Evolutionary conservation across 2,888 invertebrate genomes (phyloP).

Genomic region (Caenorhabditis afra): DNA sequence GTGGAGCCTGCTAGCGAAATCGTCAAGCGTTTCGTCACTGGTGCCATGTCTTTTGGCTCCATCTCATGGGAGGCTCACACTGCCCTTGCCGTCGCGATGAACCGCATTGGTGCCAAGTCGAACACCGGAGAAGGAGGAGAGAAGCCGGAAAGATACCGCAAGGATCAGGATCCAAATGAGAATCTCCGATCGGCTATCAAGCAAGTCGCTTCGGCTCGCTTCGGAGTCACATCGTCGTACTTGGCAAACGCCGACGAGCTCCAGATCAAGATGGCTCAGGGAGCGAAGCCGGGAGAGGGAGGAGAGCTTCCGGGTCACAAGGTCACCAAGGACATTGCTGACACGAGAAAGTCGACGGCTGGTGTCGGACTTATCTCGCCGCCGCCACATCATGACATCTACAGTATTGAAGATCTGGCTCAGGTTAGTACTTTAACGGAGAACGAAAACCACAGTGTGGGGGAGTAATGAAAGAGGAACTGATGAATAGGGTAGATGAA

Average conservation of each 20-base stretch:
- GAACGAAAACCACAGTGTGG: too few species aligned
- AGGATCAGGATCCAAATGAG: slow-evolving; percentile 87
- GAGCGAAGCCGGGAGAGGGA: slow-evolving; percentile 97
- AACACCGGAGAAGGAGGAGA: slow-evolving; percentile 98
- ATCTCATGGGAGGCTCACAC: slow-evolving; percentile 97
- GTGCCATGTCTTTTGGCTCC: slow-evolving; percentile 97
- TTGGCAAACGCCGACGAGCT: slow-evolving; percentile 97
- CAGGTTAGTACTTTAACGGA: slow-evolving; percentile 85
- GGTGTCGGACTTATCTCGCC: slow-evolving; percentile 98
- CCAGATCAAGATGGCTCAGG: slow-evolving; percentile 99
- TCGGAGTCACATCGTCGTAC: slow-evolving; percentile 97
- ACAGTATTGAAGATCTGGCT: slow-evolving; percentile 98
- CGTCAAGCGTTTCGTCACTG: slow-evolving; percentile 93
- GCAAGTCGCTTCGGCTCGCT: slow-evolving; percentile 95
- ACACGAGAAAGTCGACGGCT: slow-evolving; percentile 94
- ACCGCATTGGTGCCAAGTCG: slow-evolving; percentile 95
- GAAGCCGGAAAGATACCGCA: slow-evolving; percentile 85
- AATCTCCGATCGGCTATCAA: slow-evolving; percentile 95
- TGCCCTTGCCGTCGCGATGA: slow-evolving; percentile 96
- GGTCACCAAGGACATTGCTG: slow-evolving; percentile 94
- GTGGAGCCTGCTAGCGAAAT: slow-evolving; percentile 95
- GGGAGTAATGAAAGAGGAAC: slow-evolving; percentile 2
- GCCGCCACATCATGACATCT: slow-evolving; percentile 99
- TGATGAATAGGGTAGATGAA: background rate
- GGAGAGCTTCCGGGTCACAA: slow-evolving; percentile 94